Evolutionary conservation across 2,113 vertebrate genomes (phyloP).

Genomic region (Choloepus hoffmanni): DNA sequence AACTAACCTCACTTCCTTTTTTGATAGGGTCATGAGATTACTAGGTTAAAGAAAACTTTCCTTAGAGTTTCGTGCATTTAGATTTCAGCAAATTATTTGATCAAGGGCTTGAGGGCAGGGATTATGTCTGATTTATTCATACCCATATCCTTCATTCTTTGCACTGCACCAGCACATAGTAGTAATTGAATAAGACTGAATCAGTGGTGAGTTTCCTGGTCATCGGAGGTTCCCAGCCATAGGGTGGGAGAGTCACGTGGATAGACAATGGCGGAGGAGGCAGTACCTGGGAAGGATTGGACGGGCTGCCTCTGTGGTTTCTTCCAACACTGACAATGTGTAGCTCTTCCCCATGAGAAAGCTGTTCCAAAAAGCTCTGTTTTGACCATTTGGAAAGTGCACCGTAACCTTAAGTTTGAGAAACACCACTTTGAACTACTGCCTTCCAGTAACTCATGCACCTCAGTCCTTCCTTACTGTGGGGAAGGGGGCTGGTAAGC

Average conservation of each 20-base stretch:
- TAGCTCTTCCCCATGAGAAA: not conserved
- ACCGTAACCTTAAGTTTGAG: not conserved
- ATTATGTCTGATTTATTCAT: not conserved
- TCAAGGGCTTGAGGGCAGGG: not conserved
- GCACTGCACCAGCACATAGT: not conserved
- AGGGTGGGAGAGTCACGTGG: not conserved
- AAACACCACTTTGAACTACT: not conserved
- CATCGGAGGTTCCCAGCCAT: not conserved
- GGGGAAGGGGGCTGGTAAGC: not conserved
- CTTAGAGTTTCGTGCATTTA: not conserved
- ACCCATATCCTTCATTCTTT: not conserved
- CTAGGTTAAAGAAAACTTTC: not conserved
- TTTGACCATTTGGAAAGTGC: not conserved
- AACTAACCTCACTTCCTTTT: not conserved
- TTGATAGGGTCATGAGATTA: not conserved
- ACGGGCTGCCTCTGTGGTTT: not conserved
- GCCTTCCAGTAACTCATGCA: too few relatives aligned
- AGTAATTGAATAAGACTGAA: not conserved
- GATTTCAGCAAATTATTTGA: not conserved
- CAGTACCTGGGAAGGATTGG: not conserved
- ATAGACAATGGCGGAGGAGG: not conserved
- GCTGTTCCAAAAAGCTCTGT: not conserved
- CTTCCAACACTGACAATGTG: not conserved
- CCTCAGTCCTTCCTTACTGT: accelerated
- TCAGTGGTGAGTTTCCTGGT: not conserved